Evolutionary conservation across 2,113 vertebrate species (phyloP).

Genomic region (Engystomops pustulosus): DNA sequence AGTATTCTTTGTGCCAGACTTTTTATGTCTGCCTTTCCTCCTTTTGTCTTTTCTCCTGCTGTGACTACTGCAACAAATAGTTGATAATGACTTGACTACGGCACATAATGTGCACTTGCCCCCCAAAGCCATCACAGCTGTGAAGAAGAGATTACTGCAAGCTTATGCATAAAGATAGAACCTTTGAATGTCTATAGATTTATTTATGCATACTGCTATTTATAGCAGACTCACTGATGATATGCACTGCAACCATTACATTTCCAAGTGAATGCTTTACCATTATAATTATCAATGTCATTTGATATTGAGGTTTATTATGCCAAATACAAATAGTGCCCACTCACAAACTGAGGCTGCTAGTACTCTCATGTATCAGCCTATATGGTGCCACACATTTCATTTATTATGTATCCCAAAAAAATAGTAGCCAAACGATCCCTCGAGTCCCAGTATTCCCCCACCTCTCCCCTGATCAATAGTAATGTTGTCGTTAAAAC

Average conservation of each 20-base stretch:
- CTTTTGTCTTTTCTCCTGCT: not conserved
- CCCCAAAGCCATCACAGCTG: not conserved
- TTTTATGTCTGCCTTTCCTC: not conserved
- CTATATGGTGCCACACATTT: no score
- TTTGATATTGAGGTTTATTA: not conserved
- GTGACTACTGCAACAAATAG: not conserved
- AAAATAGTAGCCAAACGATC: no score
- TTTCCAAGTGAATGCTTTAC: not conserved
- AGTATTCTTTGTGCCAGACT: not conserved
- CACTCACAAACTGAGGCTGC: not conserved
- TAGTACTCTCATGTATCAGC: no score
- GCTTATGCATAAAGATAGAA: not conserved
- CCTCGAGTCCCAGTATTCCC: no score
- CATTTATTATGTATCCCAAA: no score
- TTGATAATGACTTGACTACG: not conserved
- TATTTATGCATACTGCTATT: not conserved
- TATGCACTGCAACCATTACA: no score
- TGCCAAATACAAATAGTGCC: not conserved
- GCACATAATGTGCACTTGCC: slow-evolving; percentile 2
- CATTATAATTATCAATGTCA: not conserved
- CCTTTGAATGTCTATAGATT: not conserved
- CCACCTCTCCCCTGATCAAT: no score
- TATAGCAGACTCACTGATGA: not conserved
- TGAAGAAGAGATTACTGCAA: slow-evolving; percentile 30
- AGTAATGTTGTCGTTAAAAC: no score